Evolutionary conservation across 1,140 invertebrate genomes (phyloP).

Genomic region (Bombus vancouverensis): DNA sequence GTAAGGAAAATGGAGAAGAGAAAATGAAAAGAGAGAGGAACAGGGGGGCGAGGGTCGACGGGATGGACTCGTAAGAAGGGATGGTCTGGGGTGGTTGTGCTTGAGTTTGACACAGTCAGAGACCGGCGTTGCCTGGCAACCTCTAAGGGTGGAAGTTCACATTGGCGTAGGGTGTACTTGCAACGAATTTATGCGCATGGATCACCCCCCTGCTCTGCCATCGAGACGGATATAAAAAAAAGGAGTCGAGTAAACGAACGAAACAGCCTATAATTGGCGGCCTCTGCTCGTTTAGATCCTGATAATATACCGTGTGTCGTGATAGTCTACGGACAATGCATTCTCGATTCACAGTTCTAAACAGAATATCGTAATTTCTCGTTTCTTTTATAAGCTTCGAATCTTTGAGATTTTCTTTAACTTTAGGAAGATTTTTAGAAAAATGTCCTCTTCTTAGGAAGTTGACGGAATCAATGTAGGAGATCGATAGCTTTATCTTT

Average conservation of each 20-base stretch:
- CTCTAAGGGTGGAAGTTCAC: slow-evolving; percentile 75
- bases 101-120: slow-evolving; percentile 81
- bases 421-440: not conserved
- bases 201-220: slow-evolving; percentile 19
- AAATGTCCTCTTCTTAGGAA: not conserved
- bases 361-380: slow-evolving; percentile 23
- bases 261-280: slow-evolving; percentile 43
- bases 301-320: slow-evolving; percentile 7
- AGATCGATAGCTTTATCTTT: not conserved
- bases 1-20: not conserved
- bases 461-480: no score
- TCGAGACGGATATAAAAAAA: slow-evolving; percentile 39
- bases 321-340: not conserved
- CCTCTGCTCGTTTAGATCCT: not conserved
- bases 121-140: slow-evolving; percentile 78
- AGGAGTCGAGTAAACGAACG: slow-evolving; percentile 65
- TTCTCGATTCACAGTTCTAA: not conserved
- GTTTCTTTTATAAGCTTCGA: not conserved
- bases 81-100: slow-evolving; percentile 59
- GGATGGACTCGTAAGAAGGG: slow-evolving; percentile 57
- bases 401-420: not conserved
- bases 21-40: slow-evolving; percentile 9
- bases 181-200: slow-evolving; percentile 76
- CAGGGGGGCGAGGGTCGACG: not conserved
- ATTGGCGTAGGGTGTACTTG: slow-evolving; percentile 75